Conservation (phyloP, 2,888 invertebrate species). For the Phyllotreta striolata region DNA sequence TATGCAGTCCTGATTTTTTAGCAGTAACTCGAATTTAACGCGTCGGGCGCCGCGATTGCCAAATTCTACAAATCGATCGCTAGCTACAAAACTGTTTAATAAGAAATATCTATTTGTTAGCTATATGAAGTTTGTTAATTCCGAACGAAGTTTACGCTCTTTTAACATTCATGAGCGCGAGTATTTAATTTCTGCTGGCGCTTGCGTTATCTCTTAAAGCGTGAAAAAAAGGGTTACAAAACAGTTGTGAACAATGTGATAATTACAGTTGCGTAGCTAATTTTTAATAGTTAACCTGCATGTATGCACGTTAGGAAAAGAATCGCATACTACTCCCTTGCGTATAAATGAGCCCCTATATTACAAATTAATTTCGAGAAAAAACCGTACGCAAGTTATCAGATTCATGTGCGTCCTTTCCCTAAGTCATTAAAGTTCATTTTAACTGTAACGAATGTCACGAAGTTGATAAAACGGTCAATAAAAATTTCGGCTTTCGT, state of each 20-base stretch:
- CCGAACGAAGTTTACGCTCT: no score
- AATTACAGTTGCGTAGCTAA: constrained; percentile 31
- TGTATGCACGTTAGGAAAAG: constrained; percentile 27
- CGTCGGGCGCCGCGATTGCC: no score
- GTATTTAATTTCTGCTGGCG: constrained; percentile 18
- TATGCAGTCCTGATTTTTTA: constrained; percentile 11
- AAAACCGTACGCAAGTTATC: constrained; percentile 30
- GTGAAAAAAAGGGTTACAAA: constrained; percentile 28
- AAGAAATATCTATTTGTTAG: no score
- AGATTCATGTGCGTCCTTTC: constrained; percentile 35
- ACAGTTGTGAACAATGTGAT: constrained; percentile 33
- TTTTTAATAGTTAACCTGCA: constrained; percentile 33
- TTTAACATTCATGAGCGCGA: neutral
- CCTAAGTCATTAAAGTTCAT: constrained; percentile 31
- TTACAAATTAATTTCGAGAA: constrained; percentile 30
- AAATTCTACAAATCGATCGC: no score
- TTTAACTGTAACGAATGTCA: constrained; percentile 25
- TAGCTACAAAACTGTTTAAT: no score
- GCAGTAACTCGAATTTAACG: no score
- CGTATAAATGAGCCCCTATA: constrained; percentile 29
- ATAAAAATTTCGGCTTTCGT: constrained; percentile 1
- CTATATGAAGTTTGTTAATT: no score
- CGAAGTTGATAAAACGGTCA: constrained; percentile 25
- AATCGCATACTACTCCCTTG: constrained; percentile 24
- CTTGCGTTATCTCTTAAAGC: constrained; percentile 20